Percentiles rank a stretch among this genome's conserved stretches.
These are phyloP conservation scores for Oscarella lobularis DNA, from an alignment of 37 sponge, comb jelly and placozoan genomes.

Conservation along the genomic window DNA sequence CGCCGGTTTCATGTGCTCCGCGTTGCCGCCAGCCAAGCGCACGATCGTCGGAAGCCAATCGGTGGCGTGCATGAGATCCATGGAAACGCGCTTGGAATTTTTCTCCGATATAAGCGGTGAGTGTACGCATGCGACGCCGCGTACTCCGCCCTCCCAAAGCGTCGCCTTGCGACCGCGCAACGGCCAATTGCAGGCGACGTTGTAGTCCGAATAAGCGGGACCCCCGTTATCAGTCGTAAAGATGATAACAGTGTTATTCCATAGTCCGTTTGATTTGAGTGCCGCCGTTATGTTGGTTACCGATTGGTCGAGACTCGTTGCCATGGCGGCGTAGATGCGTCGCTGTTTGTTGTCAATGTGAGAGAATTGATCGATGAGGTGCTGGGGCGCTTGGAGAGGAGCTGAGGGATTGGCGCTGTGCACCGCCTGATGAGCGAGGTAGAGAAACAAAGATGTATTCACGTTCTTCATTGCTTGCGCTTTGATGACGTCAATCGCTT, in stretches of 20 bases:
- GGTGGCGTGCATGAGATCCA: neutral
- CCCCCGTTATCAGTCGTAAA: neutral
- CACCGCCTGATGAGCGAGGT: neutral
- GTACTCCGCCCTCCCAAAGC: neutral
- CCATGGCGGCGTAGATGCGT: neutral
- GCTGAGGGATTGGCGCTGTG: neutral
- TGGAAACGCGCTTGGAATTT: slow-evolving; percentile 2
- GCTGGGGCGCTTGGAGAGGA: neutral
- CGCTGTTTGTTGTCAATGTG: slow-evolving; percentile 1
- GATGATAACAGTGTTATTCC: neutral
- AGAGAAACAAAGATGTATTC: neutral
- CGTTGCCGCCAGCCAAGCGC: neutral
- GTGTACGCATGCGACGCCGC: neutral
- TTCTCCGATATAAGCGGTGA: neutral
- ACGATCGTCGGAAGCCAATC: neutral
- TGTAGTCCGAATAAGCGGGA: neutral
- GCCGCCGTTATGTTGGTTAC: neutral
- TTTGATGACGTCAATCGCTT: neutral
- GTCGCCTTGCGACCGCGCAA: neutral
- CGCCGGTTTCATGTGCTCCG: neutral
- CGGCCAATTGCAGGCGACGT: neutral
- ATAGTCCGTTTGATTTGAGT: neutral
- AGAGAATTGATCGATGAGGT: neutral
- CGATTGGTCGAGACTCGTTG: neutral
- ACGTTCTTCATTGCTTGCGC: neutral